Base-by-base conservation (phyloP, 2,113 vertebrate species). In the Cepphus grylle region DNA sequence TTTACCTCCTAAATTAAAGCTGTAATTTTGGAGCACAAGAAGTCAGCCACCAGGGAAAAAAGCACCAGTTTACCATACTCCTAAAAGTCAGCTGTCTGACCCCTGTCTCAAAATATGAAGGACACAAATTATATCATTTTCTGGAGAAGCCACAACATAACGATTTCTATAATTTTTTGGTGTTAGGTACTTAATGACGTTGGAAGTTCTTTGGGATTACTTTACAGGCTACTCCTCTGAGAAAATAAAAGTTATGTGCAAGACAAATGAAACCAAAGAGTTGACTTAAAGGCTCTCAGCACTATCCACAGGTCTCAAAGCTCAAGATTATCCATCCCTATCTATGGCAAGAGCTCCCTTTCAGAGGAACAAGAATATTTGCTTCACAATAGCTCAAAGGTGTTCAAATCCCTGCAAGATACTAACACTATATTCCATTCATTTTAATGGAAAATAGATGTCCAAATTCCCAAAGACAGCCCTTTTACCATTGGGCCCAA, bases 391-490 rank as follows among this genome's bases (percentile, higher is more conserved):
- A 96, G 78, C 95, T 94, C 95, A 93, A 96, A 95, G 92, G 93
- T 97, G 89, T 91, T 97, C 62, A 96, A 96, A 95, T 95, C 89
- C 89, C 93, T 93, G 42, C 88, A 91, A 97, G 93, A 79, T 70
- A 96, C 47, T 91, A 89, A 84, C 69, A 93, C 36, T 77, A 47
- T 67, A 90, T 95, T 95, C 90, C 81, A 89, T 89, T 81, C 73
- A 79, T 93, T 91, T 97, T 96, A 97, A 95, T 96, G 91, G 93
- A 91, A 95, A 96, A 95, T 95, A 94, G 36, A 94, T 91, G 94
- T 93, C 92, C 96, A 58, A 95, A 96, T 96, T 94, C 96, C 95
- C 96, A 95, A 95, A 96, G 96, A 94, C 80, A 82, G 62, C 43
- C 69, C 76, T 94, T 95, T 93, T 91, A 97, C 96, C 94, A 94